Conservation (phyloP, 2,888 invertebrate species). For the Diarsia rubi region DNA sequence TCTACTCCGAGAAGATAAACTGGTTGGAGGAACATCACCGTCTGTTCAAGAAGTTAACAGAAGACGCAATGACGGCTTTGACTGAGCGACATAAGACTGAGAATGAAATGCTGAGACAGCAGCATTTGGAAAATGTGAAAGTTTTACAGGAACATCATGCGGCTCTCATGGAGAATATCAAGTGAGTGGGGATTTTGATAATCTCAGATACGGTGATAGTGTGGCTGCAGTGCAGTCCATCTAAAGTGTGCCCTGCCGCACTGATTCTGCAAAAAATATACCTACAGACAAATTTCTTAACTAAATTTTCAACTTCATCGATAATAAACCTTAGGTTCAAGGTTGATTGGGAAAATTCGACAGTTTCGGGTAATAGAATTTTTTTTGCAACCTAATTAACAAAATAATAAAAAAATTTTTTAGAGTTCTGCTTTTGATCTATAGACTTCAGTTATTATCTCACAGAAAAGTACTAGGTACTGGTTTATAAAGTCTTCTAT, state of each 20-base stretch:
- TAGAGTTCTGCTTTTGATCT: not conserved
- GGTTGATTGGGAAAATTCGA: no score
- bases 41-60: slow-evolving; percentile 87
- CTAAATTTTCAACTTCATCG: no score
- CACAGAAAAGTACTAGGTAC: not conserved
- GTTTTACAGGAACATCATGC: slow-evolving; percentile 88
- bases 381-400: not conserved
- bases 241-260: not conserved
- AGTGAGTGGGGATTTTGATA: slow-evolving; percentile 71
- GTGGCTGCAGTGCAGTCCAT: no score
- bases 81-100: slow-evolving; percentile 86
- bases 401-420: no score
- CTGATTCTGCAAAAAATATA: not conserved
- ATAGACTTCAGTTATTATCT: not conserved
- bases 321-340: no score
- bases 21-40: slow-evolving; percentile 90
- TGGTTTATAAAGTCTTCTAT: not conserved
- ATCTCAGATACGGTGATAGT: not conserved
- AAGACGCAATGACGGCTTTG: slow-evolving; percentile 86
- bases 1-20: slow-evolving; percentile 88
- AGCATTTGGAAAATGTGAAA: slow-evolving; percentile 86
- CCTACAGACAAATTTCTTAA: no score
- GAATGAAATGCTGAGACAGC: slow-evolving; percentile 83
- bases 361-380: not conserved
- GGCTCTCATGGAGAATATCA: slow-evolving; percentile 91